phyloP scores from a whole-genome alignment of 1,140 invertebrate genomes.

The Drosophila nebulosa region DNA sequence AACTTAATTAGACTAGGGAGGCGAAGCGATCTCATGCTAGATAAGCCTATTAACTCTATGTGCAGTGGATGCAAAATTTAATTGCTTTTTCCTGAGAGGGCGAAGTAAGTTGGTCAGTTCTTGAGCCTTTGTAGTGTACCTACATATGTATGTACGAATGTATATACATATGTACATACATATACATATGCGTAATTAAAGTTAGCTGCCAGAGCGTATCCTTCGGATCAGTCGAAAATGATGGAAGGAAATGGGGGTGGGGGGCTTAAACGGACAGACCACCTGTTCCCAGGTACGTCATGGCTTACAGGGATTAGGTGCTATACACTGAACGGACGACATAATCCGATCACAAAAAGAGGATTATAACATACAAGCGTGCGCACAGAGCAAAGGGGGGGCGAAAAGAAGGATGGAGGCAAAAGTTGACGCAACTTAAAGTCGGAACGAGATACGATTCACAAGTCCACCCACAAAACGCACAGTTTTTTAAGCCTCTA shows the following conservation, averaged over 20 bases:
- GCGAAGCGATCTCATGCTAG: no score
- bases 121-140: constrained; percentile 56
- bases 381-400: constrained; percentile 9
- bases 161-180: constrained; percentile 54
- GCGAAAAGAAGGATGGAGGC: not conserved
- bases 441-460: constrained; percentile 26
- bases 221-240: constrained; percentile 59
- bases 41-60: no score
- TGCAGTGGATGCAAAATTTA: constrained; percentile 57
- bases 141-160: constrained; percentile 53
- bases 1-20: constrained; percentile 12
- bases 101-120: constrained; percentile 30
- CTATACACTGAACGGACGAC: constrained; percentile 36
- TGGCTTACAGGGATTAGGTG: constrained; percentile 49
- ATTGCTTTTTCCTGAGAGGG: constrained; percentile 56
- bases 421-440: constrained; percentile 61
- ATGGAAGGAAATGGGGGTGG: not conserved
- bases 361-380: constrained; percentile 68
- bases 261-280: constrained; percentile 5
- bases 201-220: constrained; percentile 55
- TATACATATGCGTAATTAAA: constrained; percentile 69
- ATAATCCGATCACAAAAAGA: constrained; percentile 77
- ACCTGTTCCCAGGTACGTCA: constrained; percentile 25
- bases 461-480: constrained; percentile 33
- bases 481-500: constrained; percentile 23